Percentiles rank a stretch among this genome's conserved stretches.
Conservation (phyloP, 1,140 invertebrate genomes). For the Spodoptera litura region DNA sequence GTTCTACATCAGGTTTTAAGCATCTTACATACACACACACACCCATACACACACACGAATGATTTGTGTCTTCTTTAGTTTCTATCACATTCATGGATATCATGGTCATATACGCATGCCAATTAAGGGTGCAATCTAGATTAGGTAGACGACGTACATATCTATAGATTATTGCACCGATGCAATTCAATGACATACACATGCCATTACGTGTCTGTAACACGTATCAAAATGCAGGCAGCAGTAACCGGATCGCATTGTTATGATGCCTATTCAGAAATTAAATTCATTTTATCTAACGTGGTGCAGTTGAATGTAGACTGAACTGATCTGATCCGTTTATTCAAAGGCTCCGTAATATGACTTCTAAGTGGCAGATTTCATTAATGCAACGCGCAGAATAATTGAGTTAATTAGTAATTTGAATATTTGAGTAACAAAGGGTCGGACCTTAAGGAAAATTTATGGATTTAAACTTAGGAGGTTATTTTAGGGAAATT, state of each 20-base stretch:
- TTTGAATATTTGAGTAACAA: not conserved
- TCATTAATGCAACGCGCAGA: not conserved
- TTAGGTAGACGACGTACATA: no score
- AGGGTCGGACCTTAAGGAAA: not conserved
- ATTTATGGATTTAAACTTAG: no score
- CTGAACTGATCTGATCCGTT: constrained; percentile 27
- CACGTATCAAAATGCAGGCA: constrained; percentile 13
- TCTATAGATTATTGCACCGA: constrained; percentile 13
- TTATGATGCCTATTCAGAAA: constrained; percentile 30
- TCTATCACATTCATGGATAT: no score
- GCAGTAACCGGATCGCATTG: constrained; percentile 13
- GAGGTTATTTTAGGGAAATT: no score
- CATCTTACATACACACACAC: no score
- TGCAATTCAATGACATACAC: constrained; percentile 9
- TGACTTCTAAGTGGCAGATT: constrained; percentile 5
- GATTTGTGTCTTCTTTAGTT: no score
- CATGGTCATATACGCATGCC: no score
- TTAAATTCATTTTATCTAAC: constrained; percentile 49
- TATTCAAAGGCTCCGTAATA: not conserved
- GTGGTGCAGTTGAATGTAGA: constrained; percentile 46
- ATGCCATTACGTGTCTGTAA: not conserved
- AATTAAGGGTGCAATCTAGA: no score
- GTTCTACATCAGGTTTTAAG: no score
- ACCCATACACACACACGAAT: no score
- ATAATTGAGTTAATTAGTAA: not conserved